Base-by-base conservation (phyloP, 1,140 invertebrate genomes). In the Pseudomyrmex sp. region DNA sequence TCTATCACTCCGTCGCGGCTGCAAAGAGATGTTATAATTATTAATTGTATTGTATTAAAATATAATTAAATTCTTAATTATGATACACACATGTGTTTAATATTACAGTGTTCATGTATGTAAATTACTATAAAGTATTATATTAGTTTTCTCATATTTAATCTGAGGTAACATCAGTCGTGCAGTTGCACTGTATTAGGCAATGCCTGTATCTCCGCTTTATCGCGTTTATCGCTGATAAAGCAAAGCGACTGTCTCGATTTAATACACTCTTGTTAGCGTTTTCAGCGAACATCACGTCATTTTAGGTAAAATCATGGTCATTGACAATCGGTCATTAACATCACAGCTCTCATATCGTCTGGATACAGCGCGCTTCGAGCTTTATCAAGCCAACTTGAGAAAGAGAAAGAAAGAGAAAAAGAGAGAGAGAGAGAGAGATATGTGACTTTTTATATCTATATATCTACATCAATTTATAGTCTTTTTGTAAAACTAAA, bases 271-370 rank as follows among this genome's bases (percentile, higher is more conserved):
- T 84, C 23, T 58, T 82, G 44, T 82, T 76, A 76, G 35, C 23
- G 44, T 12, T 20, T 13, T 15, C 58, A 18, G 23, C 48, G 63
- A 44, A 54, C 15, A 23, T 48, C 74, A 63, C 66, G 56, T 82
- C 56, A 62, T 35, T 56, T 65, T 61, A 12, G 18, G 63, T 35
- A 77, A 77, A 75, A 70, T 84, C 77, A 72, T 70, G 83, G 56
- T 63, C 86, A 68, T 20, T 54, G 44, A 5, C 54, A 85, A 85
- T 85, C 87, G 87, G 83, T 79, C 87, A 74, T 88, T 88, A 88
- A 88, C 86, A 83, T 58, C 44, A n/a, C n/a, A 9, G 12, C 23
- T 23, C 48, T n/a, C 70, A 54, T 80, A 74, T 62, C 73, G 69
- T 62, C 68, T 69, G 61, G 54, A 68, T 69, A 52, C 35, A 8